Base-by-base conservation (phyloP, 2,797 vertebrate species). In the Rhinoraja longicauda region DNA sequence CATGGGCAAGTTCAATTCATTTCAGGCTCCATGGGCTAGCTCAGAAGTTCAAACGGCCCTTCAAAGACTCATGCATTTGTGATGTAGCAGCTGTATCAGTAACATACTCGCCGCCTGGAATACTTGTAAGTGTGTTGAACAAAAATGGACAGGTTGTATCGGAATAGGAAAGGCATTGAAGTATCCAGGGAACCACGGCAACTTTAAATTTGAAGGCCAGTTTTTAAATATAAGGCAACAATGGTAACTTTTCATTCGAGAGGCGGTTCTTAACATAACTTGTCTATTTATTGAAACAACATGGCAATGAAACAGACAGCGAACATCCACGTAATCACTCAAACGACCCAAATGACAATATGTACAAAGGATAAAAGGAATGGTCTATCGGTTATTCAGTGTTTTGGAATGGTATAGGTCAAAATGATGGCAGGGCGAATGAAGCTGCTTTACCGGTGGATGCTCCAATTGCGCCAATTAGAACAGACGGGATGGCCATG, bases 391-490 rank as follows among this genome's bases (percentile, higher is more conserved):
- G 15, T 59, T 88, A 19, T 88, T 62, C n/a, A 64, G 53, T 1
- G 62, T 32, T 5, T 32, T 32, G 57, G 84, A 88, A 88, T 67
- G 4, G 59, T 10, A 26, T 53, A 10, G 21, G 13, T 62, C 19
- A 7, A 32, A 64, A n/a, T 32, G 57, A 86, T 29, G 45, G 62
- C 5, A 10, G 13, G 62, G 57, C 59, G 59, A 62, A 88, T n/a
- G 13, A 32, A 5, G 29, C 1, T 92, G 7, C 93, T 94, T 95
- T 95, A 99, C 99, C 98, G 97, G 99, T 99, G 92, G 99, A 99
- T 93, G 98, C 98, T 93, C 98, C 99, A 53, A 99, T 98, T 93
- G 99, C 99, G 67, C 99, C 98, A 24, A 99, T 99, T 78, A 99
- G 97, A 93, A 99, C 94, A 0, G 98, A 96, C 15, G 99, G 99